Conservation (phyloP, 2,113 vertebrate species). For the Cyprinodon variegatus region DNA sequence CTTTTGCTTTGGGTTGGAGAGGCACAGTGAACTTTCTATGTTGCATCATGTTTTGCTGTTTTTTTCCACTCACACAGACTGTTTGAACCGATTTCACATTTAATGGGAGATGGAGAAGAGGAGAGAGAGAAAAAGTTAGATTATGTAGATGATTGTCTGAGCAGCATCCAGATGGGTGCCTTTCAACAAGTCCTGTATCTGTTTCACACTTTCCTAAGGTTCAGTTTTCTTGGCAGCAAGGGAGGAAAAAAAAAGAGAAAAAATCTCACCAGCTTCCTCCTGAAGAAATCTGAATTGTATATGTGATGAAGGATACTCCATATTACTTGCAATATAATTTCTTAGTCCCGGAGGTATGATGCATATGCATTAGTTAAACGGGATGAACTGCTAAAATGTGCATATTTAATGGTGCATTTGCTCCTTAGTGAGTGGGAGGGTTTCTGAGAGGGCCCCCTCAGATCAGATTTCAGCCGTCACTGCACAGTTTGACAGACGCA, state of each 20-base stretch:
- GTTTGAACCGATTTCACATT: conserved; percentile 63
- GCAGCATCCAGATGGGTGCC: conserved; percentile 66
- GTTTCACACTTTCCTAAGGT: conserved; percentile 64
- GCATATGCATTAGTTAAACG: conserved; percentile 81
- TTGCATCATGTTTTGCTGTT: conserved; percentile 58
- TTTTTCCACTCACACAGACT: conserved; percentile 18
- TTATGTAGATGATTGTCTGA: conserved; percentile 63
- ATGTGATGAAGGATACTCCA: conserved; percentile 70
- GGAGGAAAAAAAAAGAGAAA: conserved; percentile 21
- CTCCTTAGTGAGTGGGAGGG: conserved; percentile 76
- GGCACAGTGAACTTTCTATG: conserved; percentile 47
- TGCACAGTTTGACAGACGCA: conserved; percentile 71
- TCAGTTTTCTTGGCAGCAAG: conserved; percentile 54
- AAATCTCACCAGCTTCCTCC: conserved; percentile 43
- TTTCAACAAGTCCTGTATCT: conserved; percentile 76
- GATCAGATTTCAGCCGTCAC: conserved; percentile 68
- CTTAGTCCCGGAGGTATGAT: conserved; percentile 76
- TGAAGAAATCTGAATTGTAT: conserved; percentile 74
- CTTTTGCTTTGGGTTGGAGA: conserved; percentile 22
- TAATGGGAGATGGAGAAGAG: conserved; percentile 32
- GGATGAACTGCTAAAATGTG: conserved; percentile 77
- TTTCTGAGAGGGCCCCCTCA: conserved; percentile 58
- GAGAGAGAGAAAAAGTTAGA: conserved; percentile 35
- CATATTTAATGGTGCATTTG: conserved; percentile 82
- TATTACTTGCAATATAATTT: conserved; percentile 72